Conservation (phyloP, 2,797 vertebrate genomes). For the Notamacropus eugenii region DNA sequence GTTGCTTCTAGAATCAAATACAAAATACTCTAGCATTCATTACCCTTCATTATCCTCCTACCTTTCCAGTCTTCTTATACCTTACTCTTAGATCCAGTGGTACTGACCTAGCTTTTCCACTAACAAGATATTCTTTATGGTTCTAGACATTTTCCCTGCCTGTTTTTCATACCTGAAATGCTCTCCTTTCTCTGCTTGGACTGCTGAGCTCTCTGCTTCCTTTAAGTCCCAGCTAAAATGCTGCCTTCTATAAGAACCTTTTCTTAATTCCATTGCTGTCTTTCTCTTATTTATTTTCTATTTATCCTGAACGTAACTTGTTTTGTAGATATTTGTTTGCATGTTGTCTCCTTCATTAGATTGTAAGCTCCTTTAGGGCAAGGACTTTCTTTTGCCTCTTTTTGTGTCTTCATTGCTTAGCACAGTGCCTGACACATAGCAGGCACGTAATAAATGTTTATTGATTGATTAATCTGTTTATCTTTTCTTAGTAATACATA, state of each 20-base stretch:
- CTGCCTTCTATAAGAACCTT: background rate
- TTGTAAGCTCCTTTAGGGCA: background rate
- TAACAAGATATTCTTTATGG: background rate
- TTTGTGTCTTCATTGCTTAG: background rate
- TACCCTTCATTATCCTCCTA: background rate
- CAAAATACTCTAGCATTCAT: background rate
- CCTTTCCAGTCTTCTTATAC: background rate
- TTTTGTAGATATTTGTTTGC: background rate
- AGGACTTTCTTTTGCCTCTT: background rate
- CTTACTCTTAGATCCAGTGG: background rate
- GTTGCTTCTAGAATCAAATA: background rate
- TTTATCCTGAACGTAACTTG: background rate
- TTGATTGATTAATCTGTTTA: background rate
- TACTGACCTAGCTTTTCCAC: background rate
- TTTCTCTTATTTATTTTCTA: background rate
- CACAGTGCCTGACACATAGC: background rate
- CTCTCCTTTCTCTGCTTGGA: background rate
- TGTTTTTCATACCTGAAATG: background rate
- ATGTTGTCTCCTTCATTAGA: background rate
- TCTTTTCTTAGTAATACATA: background rate
- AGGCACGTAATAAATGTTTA: background rate
- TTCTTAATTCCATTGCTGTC: background rate
- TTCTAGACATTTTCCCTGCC: background rate
- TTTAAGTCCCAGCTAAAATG: background rate
- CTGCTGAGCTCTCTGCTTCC: background rate